A percentile compares a stretch with the other conserved stretches of the same genome.
Evolutionary conservation across 2,797 vertebrate genomes (phyloP).

Genomic region (Neosilurus mollespiculum): DNA sequence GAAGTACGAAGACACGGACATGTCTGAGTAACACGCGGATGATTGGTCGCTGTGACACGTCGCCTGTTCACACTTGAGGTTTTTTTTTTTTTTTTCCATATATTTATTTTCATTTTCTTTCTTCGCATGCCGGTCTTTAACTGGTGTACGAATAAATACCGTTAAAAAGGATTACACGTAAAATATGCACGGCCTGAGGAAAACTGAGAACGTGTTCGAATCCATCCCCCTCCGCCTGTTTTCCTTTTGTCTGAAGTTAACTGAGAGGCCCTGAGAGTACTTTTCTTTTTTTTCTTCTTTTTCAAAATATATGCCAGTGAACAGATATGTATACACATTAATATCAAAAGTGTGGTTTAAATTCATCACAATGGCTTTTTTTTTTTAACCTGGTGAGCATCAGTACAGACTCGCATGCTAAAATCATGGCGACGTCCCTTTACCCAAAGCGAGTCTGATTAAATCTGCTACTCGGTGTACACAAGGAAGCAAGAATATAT

Average conservation of each 20-base stretch:
- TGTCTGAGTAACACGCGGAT: constrained; percentile 74
- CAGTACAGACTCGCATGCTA: constrained; percentile 72
- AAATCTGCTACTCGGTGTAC: constrained; percentile 76
- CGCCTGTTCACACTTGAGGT: constrained; percentile 74
- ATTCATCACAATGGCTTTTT: constrained; percentile 82
- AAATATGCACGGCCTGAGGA: constrained; percentile 80
- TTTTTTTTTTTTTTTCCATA: constrained; percentile 60
- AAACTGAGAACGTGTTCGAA: constrained; percentile 74
- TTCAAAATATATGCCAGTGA: constrained; percentile 83
- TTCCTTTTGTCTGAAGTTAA: constrained; percentile 77
- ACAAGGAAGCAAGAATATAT: constrained; percentile 63
- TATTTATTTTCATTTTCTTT: constrained; percentile 35
- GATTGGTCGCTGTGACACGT: constrained; percentile 74
- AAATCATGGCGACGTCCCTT: constrained; percentile 73
- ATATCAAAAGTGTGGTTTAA: constrained; percentile 82
- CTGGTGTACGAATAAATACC: constrained; percentile 76
- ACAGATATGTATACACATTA: constrained; percentile 84
- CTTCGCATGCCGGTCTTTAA: constrained; percentile 82
- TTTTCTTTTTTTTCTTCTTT: constrained; percentile 60
- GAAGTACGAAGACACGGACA: constrained; percentile 66
- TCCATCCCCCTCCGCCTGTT: constrained; percentile 75
- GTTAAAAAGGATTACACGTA: constrained; percentile 72
- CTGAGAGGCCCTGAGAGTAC: constrained; percentile 81
- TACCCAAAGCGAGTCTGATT: constrained; percentile 71
- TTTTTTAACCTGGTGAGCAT: constrained; percentile 71